Percentiles rank a stretch among this genome's conserved stretches.
These are phyloP conservation scores for Clarias fuscus DNA, from an alignment of 2,797 vertebrate genomes.

Conservation along the genomic window DNA sequence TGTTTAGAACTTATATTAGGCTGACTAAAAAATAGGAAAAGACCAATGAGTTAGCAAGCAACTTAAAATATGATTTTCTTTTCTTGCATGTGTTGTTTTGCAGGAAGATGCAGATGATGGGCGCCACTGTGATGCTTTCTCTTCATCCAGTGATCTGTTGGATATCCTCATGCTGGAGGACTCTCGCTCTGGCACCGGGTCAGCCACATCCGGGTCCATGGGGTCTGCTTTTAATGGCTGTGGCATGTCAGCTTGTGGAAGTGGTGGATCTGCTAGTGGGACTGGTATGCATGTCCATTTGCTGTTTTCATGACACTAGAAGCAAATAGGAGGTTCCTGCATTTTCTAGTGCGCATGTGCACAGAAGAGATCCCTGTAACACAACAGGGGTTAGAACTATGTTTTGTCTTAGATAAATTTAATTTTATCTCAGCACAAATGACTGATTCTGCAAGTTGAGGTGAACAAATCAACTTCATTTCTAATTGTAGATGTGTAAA, in stretches of 20 bases:
- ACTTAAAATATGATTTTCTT: neutral
- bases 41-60: neutral
- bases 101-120: slow-evolving; percentile 70
- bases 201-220: slow-evolving; percentile 85
- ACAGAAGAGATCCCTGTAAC: neutral
- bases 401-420: too few species aligned
- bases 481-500: neutral
- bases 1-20: neutral
- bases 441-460: neutral
- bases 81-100: slow-evolving; percentile 5
- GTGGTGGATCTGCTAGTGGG: slow-evolving; percentile 68
- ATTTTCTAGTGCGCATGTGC: neutral
- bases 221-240: slow-evolving; percentile 84
- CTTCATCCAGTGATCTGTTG: slow-evolving; percentile 85
- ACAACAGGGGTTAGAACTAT: neutral
- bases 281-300: slow-evolving; percentile 59
- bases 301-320: neutral
- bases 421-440: neutral
- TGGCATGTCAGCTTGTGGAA: slow-evolving; percentile 77
- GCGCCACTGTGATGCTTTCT: slow-evolving; percentile 82
- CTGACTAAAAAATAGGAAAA: neutral
- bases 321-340: neutral
- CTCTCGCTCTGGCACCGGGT: slow-evolving; percentile 83
- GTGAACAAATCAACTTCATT: neutral
- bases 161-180: slow-evolving; percentile 87